Evolutionary conservation across 2,888 invertebrate genomes (phyloP).

Genomic region (Peribatodes rhomboidaria): DNA sequence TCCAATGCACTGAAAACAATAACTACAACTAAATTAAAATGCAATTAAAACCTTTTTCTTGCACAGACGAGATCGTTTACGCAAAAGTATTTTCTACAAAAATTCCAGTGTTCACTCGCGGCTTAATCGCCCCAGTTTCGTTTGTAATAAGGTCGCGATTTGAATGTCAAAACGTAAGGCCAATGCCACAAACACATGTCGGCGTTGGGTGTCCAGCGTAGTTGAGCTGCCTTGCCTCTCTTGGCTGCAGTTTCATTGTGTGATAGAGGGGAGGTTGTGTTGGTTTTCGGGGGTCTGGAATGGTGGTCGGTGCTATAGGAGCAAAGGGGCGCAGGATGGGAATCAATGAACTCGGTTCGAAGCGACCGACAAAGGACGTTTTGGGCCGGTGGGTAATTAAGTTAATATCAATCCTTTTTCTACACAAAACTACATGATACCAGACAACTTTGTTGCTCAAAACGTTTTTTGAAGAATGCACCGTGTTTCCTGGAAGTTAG

Average conservation of each 20-base stretch:
- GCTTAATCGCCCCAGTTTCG: constrained; percentile 46
- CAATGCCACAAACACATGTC: constrained; percentile 83
- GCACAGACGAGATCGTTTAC: constrained; percentile 48
- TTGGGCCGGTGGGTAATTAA: constrained; percentile 82
- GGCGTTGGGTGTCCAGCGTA: constrained; percentile 62
- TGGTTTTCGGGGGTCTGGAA: constrained; percentile 55
- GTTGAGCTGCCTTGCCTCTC: constrained; percentile 62
- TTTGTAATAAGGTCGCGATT: constrained; percentile 60
- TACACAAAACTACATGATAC: constrained; percentile 56
- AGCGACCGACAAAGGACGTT: constrained; percentile 84
- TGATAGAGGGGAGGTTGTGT: constrained; percentile 39
- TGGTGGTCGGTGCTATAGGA: constrained; percentile 66
- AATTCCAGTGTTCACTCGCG: constrained; percentile 48
- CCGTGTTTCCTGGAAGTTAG: constrained; percentile 17
- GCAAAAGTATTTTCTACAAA: constrained; percentile 64
- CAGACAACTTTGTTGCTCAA: constrained; percentile 39
- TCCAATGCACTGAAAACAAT: constrained; percentile 19
- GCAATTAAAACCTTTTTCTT: constrained; percentile 47
- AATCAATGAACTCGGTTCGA: constrained; percentile 83
- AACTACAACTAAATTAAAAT: constrained; percentile 34
- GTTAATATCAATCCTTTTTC: constrained; percentile 79
- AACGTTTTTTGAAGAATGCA: constrained; percentile 29
- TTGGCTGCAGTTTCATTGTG: constrained; percentile 34
- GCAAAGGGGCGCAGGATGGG: constrained; percentile 80
- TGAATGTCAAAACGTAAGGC: constrained; percentile 63